Evolutionary conservation across 2,888 invertebrate species (phyloP).

Genomic region (Drosophila borborema): DNA sequence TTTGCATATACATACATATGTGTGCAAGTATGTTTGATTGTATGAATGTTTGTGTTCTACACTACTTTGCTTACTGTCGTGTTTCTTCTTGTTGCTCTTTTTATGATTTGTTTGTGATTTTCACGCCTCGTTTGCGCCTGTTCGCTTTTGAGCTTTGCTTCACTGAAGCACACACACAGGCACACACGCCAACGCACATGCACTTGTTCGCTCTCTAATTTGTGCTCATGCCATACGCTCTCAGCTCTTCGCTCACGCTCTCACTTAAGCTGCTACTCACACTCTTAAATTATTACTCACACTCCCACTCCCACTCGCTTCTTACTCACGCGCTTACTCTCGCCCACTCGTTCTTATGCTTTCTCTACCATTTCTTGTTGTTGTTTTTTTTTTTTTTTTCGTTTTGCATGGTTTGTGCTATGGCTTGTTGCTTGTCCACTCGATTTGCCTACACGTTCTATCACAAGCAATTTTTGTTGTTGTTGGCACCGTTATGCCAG

Average conservation of each 20-base stretch:
- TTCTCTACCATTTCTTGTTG: constrained; percentile 19
- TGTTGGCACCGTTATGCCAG: constrained; percentile 17
- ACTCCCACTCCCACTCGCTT: neutral
- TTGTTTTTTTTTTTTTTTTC: constrained; percentile 1
- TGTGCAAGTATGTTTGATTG: neutral
- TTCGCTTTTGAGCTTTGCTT: constrained; percentile 60
- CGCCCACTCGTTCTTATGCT: constrained; percentile 8
- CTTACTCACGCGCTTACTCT: neutral
- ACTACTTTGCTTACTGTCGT: constrained; percentile 16
- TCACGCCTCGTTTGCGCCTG: constrained; percentile 73
- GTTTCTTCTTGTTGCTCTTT: constrained; percentile 74
- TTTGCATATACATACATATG: constrained; percentile 61
- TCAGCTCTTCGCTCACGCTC: constrained; percentile 4
- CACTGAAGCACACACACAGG: constrained; percentile 10
- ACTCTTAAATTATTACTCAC: constrained; percentile 7
- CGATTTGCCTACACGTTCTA: constrained; percentile 26
- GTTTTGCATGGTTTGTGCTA: constrained; percentile 50
- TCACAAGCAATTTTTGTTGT: constrained; percentile 25
- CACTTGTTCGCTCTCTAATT: constrained; percentile 18
- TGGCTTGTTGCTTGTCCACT: constrained; percentile 37
- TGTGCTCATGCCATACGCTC: constrained; percentile 8
- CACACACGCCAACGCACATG: constrained; percentile 9
- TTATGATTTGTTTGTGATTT: constrained; percentile 79
- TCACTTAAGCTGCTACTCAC: constrained; percentile 4
- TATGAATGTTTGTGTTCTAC: constrained; percentile 27